Evolutionary conservation across 2,797 vertebrate genomes (phyloP).

Genomic region (Carduelis carduelis): DNA sequence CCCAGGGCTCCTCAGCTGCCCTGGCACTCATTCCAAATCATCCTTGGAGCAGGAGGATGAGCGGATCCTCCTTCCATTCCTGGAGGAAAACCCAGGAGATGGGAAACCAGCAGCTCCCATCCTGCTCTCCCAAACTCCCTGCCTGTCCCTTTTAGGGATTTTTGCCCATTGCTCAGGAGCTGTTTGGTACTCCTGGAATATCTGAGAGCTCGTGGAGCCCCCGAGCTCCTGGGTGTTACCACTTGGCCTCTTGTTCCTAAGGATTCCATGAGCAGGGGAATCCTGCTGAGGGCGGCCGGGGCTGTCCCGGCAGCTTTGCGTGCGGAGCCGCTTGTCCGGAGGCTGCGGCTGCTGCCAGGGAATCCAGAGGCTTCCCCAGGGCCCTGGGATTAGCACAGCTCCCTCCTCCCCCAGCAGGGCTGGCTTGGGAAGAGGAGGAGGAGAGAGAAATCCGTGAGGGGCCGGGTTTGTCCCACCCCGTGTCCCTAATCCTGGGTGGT

Average conservation of each 20-base stretch:
- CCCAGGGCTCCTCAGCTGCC: not conserved
- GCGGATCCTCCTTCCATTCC: not conserved
- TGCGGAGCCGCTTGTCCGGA: conserved; percentile 1
- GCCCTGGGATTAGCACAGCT: not conserved
- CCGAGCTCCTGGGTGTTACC: not conserved
- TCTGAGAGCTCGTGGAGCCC: not conserved
- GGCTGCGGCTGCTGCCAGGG: conserved; percentile 9
- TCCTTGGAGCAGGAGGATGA: not conserved
- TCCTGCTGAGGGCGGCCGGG: not conserved
- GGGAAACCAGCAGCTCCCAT: not conserved
- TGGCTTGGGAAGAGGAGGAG: not conserved
- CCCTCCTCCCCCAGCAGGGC: not conserved
- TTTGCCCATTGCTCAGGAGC: fast-evolving
- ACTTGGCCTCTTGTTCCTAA: not conserved
- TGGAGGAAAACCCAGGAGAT: not conserved
- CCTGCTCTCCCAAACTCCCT: not conserved
- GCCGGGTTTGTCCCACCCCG: not conserved
- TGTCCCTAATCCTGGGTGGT: not conserved
- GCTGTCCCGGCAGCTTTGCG: conserved; percentile 13
- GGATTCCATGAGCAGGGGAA: not conserved
- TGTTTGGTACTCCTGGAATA: not conserved
- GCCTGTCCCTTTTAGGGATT: not conserved
- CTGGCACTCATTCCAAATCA: not conserved
- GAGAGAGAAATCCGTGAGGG: not conserved
- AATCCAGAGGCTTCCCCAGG: not conserved